Conservation (phyloP, 1,140 invertebrate species). For the Oedothorax gibbosus region DNA sequence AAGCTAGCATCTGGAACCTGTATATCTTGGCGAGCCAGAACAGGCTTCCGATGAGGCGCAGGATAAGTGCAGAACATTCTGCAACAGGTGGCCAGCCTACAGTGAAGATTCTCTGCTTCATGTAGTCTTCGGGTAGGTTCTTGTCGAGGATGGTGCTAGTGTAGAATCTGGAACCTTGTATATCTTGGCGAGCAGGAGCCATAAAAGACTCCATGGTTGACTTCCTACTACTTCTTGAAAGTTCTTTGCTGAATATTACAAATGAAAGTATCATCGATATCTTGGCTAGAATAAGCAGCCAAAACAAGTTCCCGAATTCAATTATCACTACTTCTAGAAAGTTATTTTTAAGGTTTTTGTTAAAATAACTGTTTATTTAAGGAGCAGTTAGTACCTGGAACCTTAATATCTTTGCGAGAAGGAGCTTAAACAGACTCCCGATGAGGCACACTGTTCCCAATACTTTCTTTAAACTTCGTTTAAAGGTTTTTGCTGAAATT, state of each 20-base stretch:
- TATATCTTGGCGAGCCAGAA: constrained; percentile 91
- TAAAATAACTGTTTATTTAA: neutral
- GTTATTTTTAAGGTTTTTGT: too few species aligned
- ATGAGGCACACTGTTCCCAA: constrained; percentile 74
- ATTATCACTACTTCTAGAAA: too few species aligned
- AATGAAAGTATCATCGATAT: too few species aligned
- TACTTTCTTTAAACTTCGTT: neutral
- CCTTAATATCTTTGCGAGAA: constrained; percentile 88
- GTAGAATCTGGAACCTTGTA: constrained; percentile 74
- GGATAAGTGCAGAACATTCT: constrained; percentile 83
- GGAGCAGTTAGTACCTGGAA: constrained; percentile 69
- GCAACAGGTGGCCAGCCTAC: constrained; percentile 85
- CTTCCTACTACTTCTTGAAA: too few species aligned
- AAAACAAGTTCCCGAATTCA: too few species aligned
- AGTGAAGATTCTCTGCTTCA: constrained; percentile 78
- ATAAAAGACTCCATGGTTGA: constrained; percentile 75
- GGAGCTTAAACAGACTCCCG: constrained; percentile 84
- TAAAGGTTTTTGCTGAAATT: neutral
- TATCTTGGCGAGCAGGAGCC: constrained; percentile 89
- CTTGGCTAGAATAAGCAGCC: too few species aligned
- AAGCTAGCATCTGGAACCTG: constrained; percentile 74
- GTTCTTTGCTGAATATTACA: too few species aligned
- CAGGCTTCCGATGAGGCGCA: constrained; percentile 81
- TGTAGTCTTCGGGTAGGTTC: constrained; percentile 67
- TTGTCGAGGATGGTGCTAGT: constrained; percentile 62